phyloP scores from a whole-genome alignment of 64 coral and sea anemone genomes.

The Stylophora pistillata region DNA sequence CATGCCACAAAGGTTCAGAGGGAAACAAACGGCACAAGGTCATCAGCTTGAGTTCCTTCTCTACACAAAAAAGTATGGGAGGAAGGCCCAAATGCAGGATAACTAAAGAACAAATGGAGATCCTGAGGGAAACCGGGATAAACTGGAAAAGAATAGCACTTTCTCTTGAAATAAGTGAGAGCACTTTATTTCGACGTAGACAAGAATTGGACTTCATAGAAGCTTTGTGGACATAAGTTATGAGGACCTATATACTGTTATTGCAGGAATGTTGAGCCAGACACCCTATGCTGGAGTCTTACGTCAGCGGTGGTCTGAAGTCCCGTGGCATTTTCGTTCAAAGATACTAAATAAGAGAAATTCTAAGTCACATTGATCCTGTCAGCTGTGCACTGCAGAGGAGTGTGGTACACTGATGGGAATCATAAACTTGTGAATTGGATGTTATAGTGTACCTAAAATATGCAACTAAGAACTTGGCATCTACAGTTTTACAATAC shows the following conservation, averaged over 20 bases:
- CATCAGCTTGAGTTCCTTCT: constrained; percentile 22
- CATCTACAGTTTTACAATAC: constrained; percentile 46
- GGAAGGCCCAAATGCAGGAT: constrained; percentile 26
- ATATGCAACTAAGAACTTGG: constrained; percentile 61
- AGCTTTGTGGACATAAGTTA: constrained; percentile 30
- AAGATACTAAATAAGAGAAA: constrained; percentile 49
- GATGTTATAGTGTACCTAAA: constrained; percentile 55
- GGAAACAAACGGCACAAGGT: background rate
- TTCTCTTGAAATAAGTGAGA: constrained; percentile 52
- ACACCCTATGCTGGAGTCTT: constrained; percentile 53
- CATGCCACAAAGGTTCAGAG: constrained; percentile 17
- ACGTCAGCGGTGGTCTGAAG: constrained; percentile 23
- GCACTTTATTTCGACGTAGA: constrained; percentile 32
- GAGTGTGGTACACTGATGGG: constrained; percentile 66
- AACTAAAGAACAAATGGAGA: background rate
- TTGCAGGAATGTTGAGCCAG: constrained; percentile 21
- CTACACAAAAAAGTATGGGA: constrained; percentile 7
- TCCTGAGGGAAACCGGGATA: constrained; percentile 52
- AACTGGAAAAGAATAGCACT: constrained; percentile 57
- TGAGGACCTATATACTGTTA: constrained; percentile 35
- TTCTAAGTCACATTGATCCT: constrained; percentile 36
- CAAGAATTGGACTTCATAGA: constrained; percentile 15
- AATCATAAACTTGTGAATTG: constrained; percentile 59
- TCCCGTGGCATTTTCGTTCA: constrained; percentile 32
- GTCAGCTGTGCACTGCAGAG: constrained; percentile 41